These are phyloP conservation scores for Myiopsitta monachus DNA, from an alignment of 2,113 vertebrate genomes.

Conservation along the genomic window DNA sequence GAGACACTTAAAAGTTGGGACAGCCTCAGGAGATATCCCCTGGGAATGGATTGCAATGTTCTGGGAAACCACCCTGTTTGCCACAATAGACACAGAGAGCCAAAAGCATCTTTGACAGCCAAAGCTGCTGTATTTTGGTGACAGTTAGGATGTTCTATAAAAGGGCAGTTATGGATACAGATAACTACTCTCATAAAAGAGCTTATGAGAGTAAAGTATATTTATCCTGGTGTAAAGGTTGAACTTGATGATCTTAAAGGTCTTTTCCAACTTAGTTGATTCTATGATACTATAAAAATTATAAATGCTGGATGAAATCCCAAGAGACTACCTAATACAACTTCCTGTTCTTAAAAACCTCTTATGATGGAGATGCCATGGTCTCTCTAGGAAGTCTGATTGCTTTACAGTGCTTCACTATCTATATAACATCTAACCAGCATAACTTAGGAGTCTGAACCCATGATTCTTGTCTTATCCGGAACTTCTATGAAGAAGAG, in stretches of 20 bases:
- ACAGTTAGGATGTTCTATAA: neutral
- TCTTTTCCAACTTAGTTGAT: neutral
- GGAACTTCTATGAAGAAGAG: neutral
- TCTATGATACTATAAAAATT: neutral
- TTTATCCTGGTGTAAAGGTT: neutral
- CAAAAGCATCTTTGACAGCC: neutral
- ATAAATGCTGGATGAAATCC: neutral
- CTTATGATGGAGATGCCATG: neutral
- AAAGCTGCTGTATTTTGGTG: neutral
- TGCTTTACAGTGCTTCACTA: neutral
- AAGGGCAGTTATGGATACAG: neutral
- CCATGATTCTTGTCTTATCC: neutral
- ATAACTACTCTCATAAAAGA: neutral
- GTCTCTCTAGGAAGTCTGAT: neutral
- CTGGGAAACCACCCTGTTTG: neutral
- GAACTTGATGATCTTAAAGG: neutral
- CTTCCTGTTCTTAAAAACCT: neutral
- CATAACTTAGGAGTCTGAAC: neutral
- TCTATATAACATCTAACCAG: neutral
- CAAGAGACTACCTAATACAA: neutral
- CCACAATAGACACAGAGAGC: neutral
- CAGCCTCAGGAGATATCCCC: neutral
- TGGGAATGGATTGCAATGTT: neutral
- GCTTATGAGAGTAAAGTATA: neutral
- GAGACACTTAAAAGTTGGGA: neutral